These are phyloP conservation scores for Automeris io DNA, from an alignment of 2,888 invertebrate genomes.

Conservation along the genomic window DNA sequence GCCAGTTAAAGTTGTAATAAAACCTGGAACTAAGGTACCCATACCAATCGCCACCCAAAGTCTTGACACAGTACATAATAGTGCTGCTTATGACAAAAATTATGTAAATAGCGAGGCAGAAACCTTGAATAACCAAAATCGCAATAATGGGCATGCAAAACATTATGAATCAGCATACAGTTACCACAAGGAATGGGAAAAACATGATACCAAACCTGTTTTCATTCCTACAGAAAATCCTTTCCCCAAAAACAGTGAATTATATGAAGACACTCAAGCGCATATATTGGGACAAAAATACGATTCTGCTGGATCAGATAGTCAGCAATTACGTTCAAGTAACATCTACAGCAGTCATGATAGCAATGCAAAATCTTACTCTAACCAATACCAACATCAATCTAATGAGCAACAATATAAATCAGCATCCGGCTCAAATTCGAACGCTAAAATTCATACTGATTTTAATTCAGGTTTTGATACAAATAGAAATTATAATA, in stretches of 20 bases:
- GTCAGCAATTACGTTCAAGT: constrained; percentile 28
- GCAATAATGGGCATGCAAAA: constrained; percentile 31
- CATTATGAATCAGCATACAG: constrained; percentile 61
- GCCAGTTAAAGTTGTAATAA: constrained; percentile 48
- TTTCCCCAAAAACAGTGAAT: constrained; percentile 42
- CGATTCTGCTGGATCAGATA: constrained; percentile 23
- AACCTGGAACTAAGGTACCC: constrained; percentile 48
- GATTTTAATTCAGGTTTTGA: constrained; percentile 14
- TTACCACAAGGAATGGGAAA: constrained; percentile 67
- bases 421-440: constrained; percentile 21
- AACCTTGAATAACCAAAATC: constrained; percentile 26
- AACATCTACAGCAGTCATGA: constrained; percentile 31
- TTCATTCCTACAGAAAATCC: constrained; percentile 37
- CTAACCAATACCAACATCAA: constrained; percentile 35
- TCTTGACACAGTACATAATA: constrained; percentile 27
- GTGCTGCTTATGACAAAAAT: constrained; percentile 36
- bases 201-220: constrained; percentile 45
- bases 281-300: constrained; percentile 24
- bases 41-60: constrained; percentile 49
- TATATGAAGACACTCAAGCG: constrained; percentile 41
- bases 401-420: constrained; percentile 29
- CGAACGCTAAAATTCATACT: constrained; percentile 17
- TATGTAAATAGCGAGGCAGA: constrained; percentile 45
- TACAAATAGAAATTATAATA: constrained; percentile 25
- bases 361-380: constrained; percentile 31